Base-by-base conservation (phyloP, 2,797 vertebrate species). In the Molossus molossus region DNA sequence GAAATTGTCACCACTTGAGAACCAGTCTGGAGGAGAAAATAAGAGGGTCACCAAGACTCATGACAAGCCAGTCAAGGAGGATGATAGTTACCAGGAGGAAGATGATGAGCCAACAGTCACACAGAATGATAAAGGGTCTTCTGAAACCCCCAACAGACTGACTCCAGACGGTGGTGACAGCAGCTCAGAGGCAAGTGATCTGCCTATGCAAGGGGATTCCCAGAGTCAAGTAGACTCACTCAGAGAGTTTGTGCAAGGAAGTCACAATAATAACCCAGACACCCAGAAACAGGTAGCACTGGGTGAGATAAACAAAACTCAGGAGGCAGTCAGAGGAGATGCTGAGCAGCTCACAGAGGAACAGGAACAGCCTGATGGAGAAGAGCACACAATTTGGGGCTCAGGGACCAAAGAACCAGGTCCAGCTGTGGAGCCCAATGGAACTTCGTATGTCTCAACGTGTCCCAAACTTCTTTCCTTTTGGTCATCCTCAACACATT, bases 171-270 rank as follows among this genome's bases (percentile, higher is more conserved):
- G 45, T 25, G 15, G 18, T 17, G 23, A 90, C 27, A 91, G 25
- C 62, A 87, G 29, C 76, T 89, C 94, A n/a, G 76, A 90, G 9
- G 40, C 23, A 82, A 37, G 27, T 27, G 79, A 93, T 27, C n/a
- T 45, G 1, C 50, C 15, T 25, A 9, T n/a, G 23, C 67, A 76
- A 94, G 48, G 15, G 40, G 33, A 89, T 29, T 48, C 73, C 55
- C 88, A 87, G 50, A 73, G 75, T 64, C 86, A 73, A 67, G 50
- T 0, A 82, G 75, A 94, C 27, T 40, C 57, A 15, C 75, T 29
- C 2, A 21, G 23, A 93, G 17, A 40, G 17, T 60, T 33, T 82
- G 20, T 9, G 21, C 92, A 77, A 79, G 89, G 27, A 90, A 82
- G 12, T 84, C n/a, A 33, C 57, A 17, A 5, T 18, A 53, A 65